Percentiles rank a stretch among this genome's conserved stretches.
These are phyloP conservation scores for Allacma fusca DNA, from an alignment of 2,888 invertebrate genomes.

Conservation along the genomic window DNA sequence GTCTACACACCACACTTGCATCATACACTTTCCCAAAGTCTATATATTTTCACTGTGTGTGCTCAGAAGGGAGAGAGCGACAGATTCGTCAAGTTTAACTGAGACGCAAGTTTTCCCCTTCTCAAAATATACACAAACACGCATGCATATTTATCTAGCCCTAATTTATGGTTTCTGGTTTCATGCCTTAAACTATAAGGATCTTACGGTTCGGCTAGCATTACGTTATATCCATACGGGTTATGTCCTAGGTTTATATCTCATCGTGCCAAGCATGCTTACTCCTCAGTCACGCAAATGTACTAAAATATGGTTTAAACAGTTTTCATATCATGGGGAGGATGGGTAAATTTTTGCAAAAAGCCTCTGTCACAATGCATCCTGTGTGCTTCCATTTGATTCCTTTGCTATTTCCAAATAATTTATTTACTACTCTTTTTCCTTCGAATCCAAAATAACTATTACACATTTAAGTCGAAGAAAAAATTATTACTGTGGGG, in stretches of 20 bases:
- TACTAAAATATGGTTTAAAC: too few relatives aligned
- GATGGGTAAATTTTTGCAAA: too few relatives aligned
- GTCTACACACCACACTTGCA: too few relatives aligned
- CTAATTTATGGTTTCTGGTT: constrained; percentile 26
- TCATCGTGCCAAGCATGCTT: neutral
- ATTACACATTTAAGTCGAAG: too few relatives aligned
- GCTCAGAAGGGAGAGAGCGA: neutral
- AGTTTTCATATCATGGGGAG: too few relatives aligned
- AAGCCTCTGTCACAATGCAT: too few relatives aligned
- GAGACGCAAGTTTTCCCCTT: constrained; percentile 1
- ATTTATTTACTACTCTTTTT: too few relatives aligned
- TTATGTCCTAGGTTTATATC: neutral
- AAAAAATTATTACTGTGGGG: too few relatives aligned
- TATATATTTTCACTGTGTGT: constrained; percentile 2
- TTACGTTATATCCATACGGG: neutral
- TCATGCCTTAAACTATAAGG: constrained; percentile 17
- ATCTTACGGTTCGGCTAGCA: neutral
- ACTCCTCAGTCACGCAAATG: neutral
- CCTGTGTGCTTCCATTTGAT: too few relatives aligned
- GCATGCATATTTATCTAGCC: constrained; percentile 13
- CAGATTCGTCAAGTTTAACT: constrained; percentile 10
- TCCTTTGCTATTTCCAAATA: too few relatives aligned
- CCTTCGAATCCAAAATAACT: too few relatives aligned
- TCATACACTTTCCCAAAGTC: too few relatives aligned
- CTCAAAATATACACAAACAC: constrained; percentile 9